phyloP scores from a whole-genome alignment of 2,797 vertebrate species.

The Bufotes viridis region DNA sequence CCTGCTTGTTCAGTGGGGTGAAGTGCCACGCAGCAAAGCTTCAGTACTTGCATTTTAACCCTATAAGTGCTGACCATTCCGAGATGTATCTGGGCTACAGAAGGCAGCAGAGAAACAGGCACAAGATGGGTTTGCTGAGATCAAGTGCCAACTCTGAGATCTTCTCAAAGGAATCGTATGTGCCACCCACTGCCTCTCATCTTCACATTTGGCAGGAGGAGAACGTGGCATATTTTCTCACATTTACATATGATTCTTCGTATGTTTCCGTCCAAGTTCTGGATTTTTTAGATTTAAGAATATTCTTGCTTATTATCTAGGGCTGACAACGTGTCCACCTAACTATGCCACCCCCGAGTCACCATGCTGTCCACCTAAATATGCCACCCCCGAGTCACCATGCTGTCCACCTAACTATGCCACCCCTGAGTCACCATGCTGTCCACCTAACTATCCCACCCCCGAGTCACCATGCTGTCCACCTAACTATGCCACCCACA shows the following conservation, averaged over 20 bases:
- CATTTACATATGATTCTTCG: conserved; percentile 1
- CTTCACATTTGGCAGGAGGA: conserved; percentile 19
- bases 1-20: background rate
- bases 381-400: background rate
- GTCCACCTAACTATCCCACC: background rate
- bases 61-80: background rate
- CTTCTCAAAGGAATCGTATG: conserved; percentile 6
- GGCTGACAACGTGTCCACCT: background rate
- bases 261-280: background rate
- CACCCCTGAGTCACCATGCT: background rate
- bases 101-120: background rate
- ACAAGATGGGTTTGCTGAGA: background rate
- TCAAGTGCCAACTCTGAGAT: background rate
- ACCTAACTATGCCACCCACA: background rate
- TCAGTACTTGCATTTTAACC: background rate
- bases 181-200: conserved; percentile 30
- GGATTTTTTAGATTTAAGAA: background rate
- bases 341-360: background rate
- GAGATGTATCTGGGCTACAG: background rate
- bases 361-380: background rate
- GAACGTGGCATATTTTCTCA: conserved; percentile 19
- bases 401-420: background rate
- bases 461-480: no score
- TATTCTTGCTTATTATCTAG: conserved; percentile 5
- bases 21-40: background rate